These are phyloP conservation scores for Clivina fossor DNA, from an alignment of 2,888 invertebrate genomes.

Conservation along the genomic window DNA sequence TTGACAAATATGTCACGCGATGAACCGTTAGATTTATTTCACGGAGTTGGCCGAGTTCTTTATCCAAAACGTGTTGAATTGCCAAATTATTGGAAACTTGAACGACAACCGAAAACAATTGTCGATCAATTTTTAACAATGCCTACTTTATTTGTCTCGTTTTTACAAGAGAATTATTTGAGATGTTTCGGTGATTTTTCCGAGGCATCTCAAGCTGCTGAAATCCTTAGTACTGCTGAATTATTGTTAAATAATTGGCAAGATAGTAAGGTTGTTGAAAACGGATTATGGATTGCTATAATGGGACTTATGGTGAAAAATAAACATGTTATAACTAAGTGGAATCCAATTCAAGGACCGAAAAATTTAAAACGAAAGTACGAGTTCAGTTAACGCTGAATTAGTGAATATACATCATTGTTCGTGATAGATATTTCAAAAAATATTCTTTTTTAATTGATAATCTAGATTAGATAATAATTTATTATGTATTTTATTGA, in stretches of 20 bases:
- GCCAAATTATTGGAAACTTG: slow-evolving; percentile 53
- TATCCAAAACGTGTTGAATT: slow-evolving; percentile 67
- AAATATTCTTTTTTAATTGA: neutral
- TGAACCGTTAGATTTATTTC: slow-evolving; percentile 71
- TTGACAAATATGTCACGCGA: slow-evolving; percentile 60
- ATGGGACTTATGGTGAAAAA: slow-evolving; percentile 74
- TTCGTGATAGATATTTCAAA: neutral
- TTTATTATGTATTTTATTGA: neutral
- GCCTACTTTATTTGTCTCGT: slow-evolving; percentile 66
- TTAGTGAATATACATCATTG: neutral
- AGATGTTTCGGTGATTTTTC: slow-evolving; percentile 69
- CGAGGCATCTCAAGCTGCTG: slow-evolving; percentile 61
- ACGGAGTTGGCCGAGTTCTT: slow-evolving; percentile 73
- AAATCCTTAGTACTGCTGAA: slow-evolving; percentile 72
- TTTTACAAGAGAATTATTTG: slow-evolving; percentile 74
- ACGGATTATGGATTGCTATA: slow-evolving; percentile 65
- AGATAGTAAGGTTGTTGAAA: slow-evolving; percentile 50
- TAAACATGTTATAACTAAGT: slow-evolving; percentile 66
- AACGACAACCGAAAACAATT: slow-evolving; percentile 66
- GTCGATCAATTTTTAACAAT: slow-evolving; percentile 69
- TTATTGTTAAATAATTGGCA: slow-evolving; percentile 67
- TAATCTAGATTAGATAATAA: neutral
- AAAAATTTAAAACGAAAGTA: slow-evolving; percentile 45
- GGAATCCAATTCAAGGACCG: slow-evolving; percentile 71
- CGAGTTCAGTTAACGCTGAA: slow-evolving; percentile 8